Conservation (phyloP, 2,797 vertebrate genomes). For the Mallotus villosus region DNA sequence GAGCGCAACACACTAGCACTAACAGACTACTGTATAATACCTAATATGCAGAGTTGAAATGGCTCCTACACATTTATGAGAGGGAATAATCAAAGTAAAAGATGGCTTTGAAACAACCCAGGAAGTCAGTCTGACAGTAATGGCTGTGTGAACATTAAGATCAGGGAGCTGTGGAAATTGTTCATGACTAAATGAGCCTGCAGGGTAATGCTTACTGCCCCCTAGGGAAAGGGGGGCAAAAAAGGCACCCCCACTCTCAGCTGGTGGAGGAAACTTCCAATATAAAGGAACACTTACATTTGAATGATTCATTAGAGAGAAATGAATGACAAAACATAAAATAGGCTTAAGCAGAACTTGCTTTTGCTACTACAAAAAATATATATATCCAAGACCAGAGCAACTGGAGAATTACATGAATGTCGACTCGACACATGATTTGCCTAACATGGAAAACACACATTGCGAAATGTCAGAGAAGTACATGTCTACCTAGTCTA, state of each 20-base stretch:
- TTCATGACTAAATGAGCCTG: neutral
- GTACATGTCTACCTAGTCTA: neutral
- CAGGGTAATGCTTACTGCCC: slow-evolving; percentile 17
- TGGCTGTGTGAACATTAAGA: slow-evolving; percentile 20
- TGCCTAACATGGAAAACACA: no score
- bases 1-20: slow-evolving; percentile 7
- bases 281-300: neutral
- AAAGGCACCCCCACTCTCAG: neutral
- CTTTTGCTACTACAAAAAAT: neutral
- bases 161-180: neutral
- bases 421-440: no score
- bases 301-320: neutral
- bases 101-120: neutral
- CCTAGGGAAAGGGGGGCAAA: slow-evolving; percentile 14
- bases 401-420: no score
- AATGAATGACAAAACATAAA: neutral
- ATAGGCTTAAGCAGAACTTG: neutral
- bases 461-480: neutral
- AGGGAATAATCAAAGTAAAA: slow-evolving; percentile 17
- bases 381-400: neutral
- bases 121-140: slow-evolving; percentile 24
- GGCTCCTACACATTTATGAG: slow-evolving; percentile 17
- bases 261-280: neutral
- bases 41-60: slow-evolving; percentile 19
- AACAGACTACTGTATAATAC: slow-evolving; percentile 25